Evolutionary conservation across 2,797 vertebrate species (phyloP), one percentile per base, ranked within the genome.

Genomic region (Anabacerthia variegaticeps): DNA sequence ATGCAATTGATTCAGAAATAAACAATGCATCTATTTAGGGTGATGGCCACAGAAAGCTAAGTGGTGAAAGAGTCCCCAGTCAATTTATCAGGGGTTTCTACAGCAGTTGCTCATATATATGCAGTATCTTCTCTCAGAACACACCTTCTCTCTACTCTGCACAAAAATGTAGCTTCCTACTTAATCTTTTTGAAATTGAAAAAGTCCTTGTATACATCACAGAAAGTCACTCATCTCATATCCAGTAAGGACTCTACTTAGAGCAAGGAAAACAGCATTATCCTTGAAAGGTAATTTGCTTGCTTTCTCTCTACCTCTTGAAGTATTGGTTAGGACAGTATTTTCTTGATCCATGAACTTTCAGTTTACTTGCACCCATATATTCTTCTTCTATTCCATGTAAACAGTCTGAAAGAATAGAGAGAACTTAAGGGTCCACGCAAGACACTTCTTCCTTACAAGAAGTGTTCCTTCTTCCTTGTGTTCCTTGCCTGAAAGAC

Each of bases 1-100:
- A 96, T 80, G 32, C 89, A 92, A 96, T 96, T 96, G 97, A 97
- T 96, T 97, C 65, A 90, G 92, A 92, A 96, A 95, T 94, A 97
- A 97, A 93, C 91, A 97, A 69, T 95, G 76, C 93, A 95, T 96
- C 76, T 93, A 61, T 94, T 97, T 92, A 96, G 77, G 85, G 81
- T 82, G 87, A 96, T 95, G 78, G 66, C 66, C 71, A 69, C 92
- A 96, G 91, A 97, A 96, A 97, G 41, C 7, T 71, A 96, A 92
- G 79, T 63, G 91, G 66, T 92, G 68, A 78, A 91, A 83, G 72
- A 85, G n/a, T 74, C 59, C 76, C 61, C 26, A 82, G 77, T 86
- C 74, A 85, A 67, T 94, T 93, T 90, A 49, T 77, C 77, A 79
- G 51, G 39, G 8, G 18, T 79, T 95, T 88, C 67, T 76, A 61